Base-by-base conservation (phyloP, 2,113 vertebrate species). In the Phalacrocorax carbo region DNA sequence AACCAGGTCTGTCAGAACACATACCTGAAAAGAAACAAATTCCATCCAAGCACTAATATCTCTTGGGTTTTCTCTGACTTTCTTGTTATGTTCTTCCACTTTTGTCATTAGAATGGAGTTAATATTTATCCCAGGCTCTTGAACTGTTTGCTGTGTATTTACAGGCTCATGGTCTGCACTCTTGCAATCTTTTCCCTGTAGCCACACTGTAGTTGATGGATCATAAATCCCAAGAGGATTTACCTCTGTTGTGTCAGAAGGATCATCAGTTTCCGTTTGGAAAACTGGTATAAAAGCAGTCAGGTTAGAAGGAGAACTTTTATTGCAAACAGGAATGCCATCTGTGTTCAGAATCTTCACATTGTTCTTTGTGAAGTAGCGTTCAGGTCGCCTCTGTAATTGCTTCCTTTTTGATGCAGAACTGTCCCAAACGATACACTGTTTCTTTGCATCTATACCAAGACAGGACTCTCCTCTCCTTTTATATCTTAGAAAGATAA, bases 211-310 rank as follows among this genome's bases (percentile, higher is more conserved):
- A 38, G 99, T 99, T 73, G 98, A 98, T 15, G 95, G 69, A 96
- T 99, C 99, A 70, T 99, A 99, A 90, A 99, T 97, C 15, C 99
- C 98, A 57, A 99, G 98, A n/a, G 99, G 99, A 95, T 99, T 99
- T 70, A 98, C 90, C 46, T 94, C 98, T 4, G 88, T 95, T 20
- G 90, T 79, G 27, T 82, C 70, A 15, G 94, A 92, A 75, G n/a
- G 34, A 48, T 65, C 60, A 52, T 18, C 88, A 11, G 76, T 81
- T 52, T 95, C 98, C 21, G 52, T 49, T 51, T 96, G 88, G 44
- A 70, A 84, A 65, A 98, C 85, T 5, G 98, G 95, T 93, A 99
- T 98, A 86, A 99, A 99, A 7, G 77, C 32, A 61, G 46, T 2
- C 6, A 88, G 19, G 40, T 87, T 76, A 15, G 90, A 61, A 0